Evolutionary conservation across 2,113 vertebrate species (phyloP).

Genomic region (Neopipo cinnamomea): DNA sequence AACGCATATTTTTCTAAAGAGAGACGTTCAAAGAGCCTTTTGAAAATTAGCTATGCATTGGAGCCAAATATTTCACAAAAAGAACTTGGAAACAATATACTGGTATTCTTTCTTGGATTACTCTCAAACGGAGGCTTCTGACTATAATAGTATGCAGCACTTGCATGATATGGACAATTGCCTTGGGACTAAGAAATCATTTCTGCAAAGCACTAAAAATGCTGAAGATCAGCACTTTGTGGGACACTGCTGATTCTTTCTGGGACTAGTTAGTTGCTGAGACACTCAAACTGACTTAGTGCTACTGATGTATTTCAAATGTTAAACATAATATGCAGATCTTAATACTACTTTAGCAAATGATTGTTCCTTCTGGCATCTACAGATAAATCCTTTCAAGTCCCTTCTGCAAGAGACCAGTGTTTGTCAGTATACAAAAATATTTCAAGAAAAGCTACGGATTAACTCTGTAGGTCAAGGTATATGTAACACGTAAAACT

Average conservation of each 20-base stretch:
- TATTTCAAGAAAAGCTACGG: background rate
- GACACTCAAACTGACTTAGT: background rate
- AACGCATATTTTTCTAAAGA: background rate
- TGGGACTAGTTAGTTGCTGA: background rate
- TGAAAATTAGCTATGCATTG: conserved; percentile 21
- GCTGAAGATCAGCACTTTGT: conserved; percentile 30
- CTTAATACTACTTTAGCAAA: background rate
- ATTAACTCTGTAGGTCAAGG: background rate
- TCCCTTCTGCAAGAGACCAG: background rate
- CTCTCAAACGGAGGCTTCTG: conserved; percentile 40
- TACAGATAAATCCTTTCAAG: background rate
- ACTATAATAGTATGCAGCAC: conserved; percentile 19
- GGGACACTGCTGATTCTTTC: background rate
- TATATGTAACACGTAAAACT: background rate
- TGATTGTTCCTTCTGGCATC: background rate
- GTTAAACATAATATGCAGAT: background rate
- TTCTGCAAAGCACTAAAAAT: conserved; percentile 20
- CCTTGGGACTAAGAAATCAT: conserved; percentile 27
- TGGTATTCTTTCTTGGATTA: conserved; percentile 41
- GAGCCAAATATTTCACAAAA: conserved; percentile 46
- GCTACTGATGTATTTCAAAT: conserved; percentile 31
- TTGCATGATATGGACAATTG: conserved; percentile 45
- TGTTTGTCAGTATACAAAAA: background rate
- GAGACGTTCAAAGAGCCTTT: conserved; percentile 38
- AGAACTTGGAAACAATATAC: conserved; percentile 39